A percentile compares a stretch with the other conserved stretches of the same genome.
phyloP scores from a whole-genome alignment of 2,888 invertebrate species.

The Metallyticus violacea region DNA sequence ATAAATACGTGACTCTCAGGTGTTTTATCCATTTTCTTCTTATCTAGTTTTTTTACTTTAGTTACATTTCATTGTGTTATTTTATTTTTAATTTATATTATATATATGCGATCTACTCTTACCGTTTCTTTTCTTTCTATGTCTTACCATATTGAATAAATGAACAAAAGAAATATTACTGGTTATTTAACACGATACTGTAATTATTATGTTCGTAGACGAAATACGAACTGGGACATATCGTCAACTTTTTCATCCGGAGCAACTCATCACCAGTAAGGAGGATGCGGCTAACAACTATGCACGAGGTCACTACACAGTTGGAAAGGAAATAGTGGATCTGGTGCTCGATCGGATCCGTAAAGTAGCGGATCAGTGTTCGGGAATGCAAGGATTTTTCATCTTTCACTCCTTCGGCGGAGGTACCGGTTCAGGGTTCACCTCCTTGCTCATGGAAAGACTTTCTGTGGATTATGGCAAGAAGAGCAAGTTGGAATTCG shows the following conservation, averaged over 20 bases:
- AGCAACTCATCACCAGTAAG: slow-evolving; percentile 26
- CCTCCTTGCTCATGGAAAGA: slow-evolving; percentile 58
- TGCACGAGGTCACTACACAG: slow-evolving; percentile 56
- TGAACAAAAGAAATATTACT: background rate
- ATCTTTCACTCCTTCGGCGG: slow-evolving; percentile 83
- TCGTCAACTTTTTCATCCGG: slow-evolving; percentile 59
- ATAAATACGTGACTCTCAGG: too few species aligned
- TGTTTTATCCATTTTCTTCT: too few species aligned
- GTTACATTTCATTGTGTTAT: too few species aligned
- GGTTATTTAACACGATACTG: background rate
- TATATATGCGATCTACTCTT: too few species aligned
- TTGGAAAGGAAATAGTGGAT: slow-evolving; percentile 53
- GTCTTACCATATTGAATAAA: background rate
- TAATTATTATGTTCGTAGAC: slow-evolving; percentile 49
- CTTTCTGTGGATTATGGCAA: slow-evolving; percentile 60
- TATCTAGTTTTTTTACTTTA: too few species aligned
- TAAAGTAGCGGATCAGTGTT: slow-evolving; percentile 50
- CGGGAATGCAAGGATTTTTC: slow-evolving; percentile 65
- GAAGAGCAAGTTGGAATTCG: slow-evolving; percentile 58
- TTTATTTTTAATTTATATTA: too few species aligned
- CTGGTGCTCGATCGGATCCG: slow-evolving; percentile 47
- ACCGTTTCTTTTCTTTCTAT: too few species aligned
- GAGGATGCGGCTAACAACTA: slow-evolving; percentile 29
- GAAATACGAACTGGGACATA: slow-evolving; percentile 82
- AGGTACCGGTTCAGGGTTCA: slow-evolving; percentile 59